Evolutionary conservation across 1,140 invertebrate species (phyloP).

Genomic region (Onthophagus taurus): DNA sequence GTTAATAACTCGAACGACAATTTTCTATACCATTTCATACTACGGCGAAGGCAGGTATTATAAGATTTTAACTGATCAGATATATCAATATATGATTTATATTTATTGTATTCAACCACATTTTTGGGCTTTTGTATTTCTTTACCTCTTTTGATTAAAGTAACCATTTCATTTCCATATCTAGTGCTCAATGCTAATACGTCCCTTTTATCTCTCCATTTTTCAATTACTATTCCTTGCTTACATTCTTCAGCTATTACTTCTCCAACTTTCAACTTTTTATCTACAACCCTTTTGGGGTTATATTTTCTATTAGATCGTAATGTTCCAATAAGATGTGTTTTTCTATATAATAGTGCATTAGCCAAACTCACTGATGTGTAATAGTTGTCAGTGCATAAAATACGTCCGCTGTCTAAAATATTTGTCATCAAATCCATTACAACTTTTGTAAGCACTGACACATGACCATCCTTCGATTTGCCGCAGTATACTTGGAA

Average conservation of each 20-base stretch:
- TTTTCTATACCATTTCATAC: slow-evolving; percentile 6
- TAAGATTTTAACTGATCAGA: neutral
- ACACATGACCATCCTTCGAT: slow-evolving; percentile 12
- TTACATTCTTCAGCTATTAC: slow-evolving; percentile 24
- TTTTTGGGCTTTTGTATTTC: neutral
- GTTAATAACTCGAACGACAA: slow-evolving; percentile 1
- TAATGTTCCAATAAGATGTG: slow-evolving; percentile 32
- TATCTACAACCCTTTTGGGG: slow-evolving; percentile 22
- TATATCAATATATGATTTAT: slow-evolving; percentile 6
- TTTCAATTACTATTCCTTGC: slow-evolving; percentile 27
- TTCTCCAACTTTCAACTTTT: slow-evolving; percentile 28
- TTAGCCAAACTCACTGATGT: slow-evolving; percentile 31
- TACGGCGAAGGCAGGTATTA: neutral
- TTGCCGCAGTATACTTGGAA: slow-evolving; percentile 33
- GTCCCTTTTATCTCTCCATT: slow-evolving; percentile 30
- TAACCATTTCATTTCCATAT: neutral
- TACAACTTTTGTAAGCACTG: slow-evolving; percentile 20
- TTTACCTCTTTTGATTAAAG: neutral
- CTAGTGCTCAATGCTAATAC: slow-evolving; percentile 12
- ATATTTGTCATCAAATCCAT: slow-evolving; percentile 21
- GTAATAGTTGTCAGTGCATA: slow-evolving; percentile 38
- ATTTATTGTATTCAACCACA: slow-evolving; percentile 4
- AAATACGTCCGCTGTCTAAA: slow-evolving; percentile 27
- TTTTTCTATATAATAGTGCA: slow-evolving; percentile 31
- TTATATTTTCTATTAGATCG: slow-evolving; percentile 23